Evolutionary conservation across 2,888 invertebrate species (phyloP).

Genomic region (Agriopis aurantiaria): DNA sequence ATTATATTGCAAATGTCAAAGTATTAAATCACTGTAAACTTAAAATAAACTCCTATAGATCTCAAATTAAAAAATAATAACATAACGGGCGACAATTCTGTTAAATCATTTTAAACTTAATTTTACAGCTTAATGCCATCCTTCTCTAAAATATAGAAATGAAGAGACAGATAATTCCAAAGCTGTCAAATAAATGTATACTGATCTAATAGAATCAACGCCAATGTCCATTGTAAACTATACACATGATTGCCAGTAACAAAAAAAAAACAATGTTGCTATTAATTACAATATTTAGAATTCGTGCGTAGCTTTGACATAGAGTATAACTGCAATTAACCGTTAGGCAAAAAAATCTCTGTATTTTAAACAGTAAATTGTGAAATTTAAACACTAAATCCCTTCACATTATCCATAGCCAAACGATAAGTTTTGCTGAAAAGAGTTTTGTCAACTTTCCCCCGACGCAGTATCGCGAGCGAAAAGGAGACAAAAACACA

Average conservation of each 20-base stretch:
- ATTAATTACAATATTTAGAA: conserved; percentile 4
- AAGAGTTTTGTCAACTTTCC: not conserved
- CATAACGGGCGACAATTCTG: not conserved
- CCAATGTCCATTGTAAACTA: conserved; percentile 7
- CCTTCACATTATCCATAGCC: not conserved
- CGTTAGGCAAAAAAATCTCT: conserved; percentile 52
- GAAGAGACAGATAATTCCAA: not conserved
- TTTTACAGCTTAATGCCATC: not conserved
- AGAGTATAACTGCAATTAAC: not conserved
- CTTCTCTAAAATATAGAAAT: not conserved
- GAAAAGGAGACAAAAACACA: not conserved
- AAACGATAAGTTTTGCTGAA: not conserved
- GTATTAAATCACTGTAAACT: conserved; percentile 62
- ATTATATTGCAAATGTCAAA: conserved; percentile 69
- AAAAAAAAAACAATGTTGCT: conserved; percentile 22
- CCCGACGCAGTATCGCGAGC: not conserved
- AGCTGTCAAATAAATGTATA: not conserved
- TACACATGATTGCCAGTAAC: conserved; percentile 21
- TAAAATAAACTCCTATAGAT: conserved; percentile 46
- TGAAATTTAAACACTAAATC: conserved; percentile 52
- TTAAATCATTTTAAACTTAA: not conserved
- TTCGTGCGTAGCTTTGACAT: conserved; percentile 6
- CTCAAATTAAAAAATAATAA: conserved; percentile 21
- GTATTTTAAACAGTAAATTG: conserved; percentile 45
- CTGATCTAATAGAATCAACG: not conserved